Conservation (phyloP, 1,140 invertebrate species). For the Conopomorpha cramerella region DNA sequence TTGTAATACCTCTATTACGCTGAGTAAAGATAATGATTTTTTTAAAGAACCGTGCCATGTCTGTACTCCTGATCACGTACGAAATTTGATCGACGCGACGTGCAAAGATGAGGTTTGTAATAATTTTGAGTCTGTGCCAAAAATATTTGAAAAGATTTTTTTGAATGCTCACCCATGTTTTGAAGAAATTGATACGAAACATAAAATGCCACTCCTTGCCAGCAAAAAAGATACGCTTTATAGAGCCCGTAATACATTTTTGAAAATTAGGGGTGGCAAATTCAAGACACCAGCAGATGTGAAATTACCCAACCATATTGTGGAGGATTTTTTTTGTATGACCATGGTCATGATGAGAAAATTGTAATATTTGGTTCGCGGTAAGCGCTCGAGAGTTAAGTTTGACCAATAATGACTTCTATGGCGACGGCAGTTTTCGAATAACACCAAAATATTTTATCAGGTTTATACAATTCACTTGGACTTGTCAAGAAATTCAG, state of each 20-base stretch:
- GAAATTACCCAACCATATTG: conserved; percentile 2
- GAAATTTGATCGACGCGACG: conserved; percentile 2
- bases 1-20: conserved; percentile 4
- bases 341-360: conserved; percentile 3
- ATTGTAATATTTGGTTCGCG: conserved; percentile 3
- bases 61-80: conserved; percentile 1
- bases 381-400: conserved; percentile 1
- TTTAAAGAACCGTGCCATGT: conserved; percentile 3
- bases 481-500: not conserved
- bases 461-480: not conserved
- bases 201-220: conserved; percentile 2
- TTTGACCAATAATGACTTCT: conserved; percentile 1
- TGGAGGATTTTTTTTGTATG: conserved; percentile 4
- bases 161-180: not conserved
- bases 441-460: not conserved
- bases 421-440: not conserved
- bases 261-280: not conserved
- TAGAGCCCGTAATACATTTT: conserved; percentile 1
- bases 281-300: conserved; percentile 2
- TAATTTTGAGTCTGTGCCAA: conserved; percentile 5
- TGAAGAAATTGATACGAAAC: conserved; percentile 1
- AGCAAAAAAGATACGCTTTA: conserved; percentile 3
- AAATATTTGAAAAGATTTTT: conserved; percentile 3
- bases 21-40: conserved; percentile 1
- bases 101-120: conserved; percentile 5